Evolutionary conservation across 2,888 invertebrate genomes (phyloP), one percentile per base, ranked within the genome.

Genomic region (Heterodera filipjevi): DNA sequence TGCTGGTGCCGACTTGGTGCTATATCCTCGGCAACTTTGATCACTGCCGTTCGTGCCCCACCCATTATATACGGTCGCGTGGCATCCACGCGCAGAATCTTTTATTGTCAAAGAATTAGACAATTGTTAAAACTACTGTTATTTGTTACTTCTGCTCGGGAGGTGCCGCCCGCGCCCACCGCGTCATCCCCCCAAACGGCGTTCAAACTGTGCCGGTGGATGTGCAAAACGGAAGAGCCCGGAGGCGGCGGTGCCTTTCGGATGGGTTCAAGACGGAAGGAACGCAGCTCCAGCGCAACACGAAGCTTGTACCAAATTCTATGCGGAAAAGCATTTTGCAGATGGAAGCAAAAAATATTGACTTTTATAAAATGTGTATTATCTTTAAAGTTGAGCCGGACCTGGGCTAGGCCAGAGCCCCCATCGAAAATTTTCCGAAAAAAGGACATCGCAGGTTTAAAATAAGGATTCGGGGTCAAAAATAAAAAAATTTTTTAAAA

Each of bases 191-290:
- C 82, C 85, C 85, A 86, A 8, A 77, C 79, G 12, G 81, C 78
- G 71, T 81, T 82, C 39, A 81, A 76, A 76, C 82, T 82, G 71
- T 76, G 74, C n/a, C 73, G 77, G 49, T 70, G 74, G 16, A 35
- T 22, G 22, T 79, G 68, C 76, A 72, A 71, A 27, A 35, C 19
- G 22, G n/a, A 71, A 32, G 80, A 72, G 30, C 81, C 77, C 1
- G 87, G 87, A 6, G 85, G 86, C 33, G 85, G 85, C 19, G 87
- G 88, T 1, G 88, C 88, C 79, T 83, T 84, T 30, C 88, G 81
- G 12, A 85, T 82, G 5, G 88, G 88, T 1, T 88, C 86, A 12
- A 84, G 74, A 32, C 84, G 83, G 44, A 84, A 84, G 32, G 68
- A 59, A 66, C 85, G 86, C 30, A 88, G 76, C 39, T 87, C 83